Conservation (phyloP, 2,888 invertebrate species). For the Parnassius apollo region DNA sequence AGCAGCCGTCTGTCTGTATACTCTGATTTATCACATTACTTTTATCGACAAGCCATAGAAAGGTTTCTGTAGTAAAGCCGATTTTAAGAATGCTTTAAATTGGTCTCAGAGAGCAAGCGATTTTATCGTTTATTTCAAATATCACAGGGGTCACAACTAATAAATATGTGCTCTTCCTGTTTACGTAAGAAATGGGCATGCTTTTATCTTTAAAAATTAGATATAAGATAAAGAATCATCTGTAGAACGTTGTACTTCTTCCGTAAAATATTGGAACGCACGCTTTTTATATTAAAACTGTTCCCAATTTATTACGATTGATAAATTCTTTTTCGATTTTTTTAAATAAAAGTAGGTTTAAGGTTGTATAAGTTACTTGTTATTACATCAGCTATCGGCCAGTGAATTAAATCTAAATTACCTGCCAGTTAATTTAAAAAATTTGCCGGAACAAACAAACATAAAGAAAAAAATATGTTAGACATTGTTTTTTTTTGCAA, state of each 20-base stretch:
- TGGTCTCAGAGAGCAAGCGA: constrained; percentile 34
- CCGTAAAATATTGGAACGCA: constrained; percentile 6
- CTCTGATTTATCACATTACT: constrained; percentile 69
- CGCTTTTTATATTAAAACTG: too few species aligned
- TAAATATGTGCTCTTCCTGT: constrained; percentile 11
- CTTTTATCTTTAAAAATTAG: constrained; percentile 69
- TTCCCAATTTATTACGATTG: too few species aligned
- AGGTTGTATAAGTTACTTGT: too few species aligned
- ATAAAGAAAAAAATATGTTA: too few species aligned
- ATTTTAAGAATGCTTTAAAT: constrained; percentile 32
- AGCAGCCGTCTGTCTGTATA: constrained; percentile 48
- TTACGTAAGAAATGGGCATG: constrained; percentile 39
- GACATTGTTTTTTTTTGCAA: too few species aligned
- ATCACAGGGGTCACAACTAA: constrained; percentile 36
- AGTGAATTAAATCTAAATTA: too few species aligned
- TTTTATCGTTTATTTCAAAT: constrained; percentile 41
- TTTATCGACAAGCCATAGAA: constrained; percentile 59
- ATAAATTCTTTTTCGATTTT: too few species aligned
- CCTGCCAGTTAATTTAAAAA: too few species aligned
- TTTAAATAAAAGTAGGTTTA: too few species aligned
- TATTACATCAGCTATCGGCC: too few species aligned
- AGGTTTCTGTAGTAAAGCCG: constrained; percentile 35
- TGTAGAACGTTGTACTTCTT: constrained; percentile 9
- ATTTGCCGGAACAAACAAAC: too few species aligned
- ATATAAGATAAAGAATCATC: constrained; percentile 58